phyloP scores from a whole-genome alignment of 2,888 invertebrate genomes.

The Congeria kusceri region DNA sequence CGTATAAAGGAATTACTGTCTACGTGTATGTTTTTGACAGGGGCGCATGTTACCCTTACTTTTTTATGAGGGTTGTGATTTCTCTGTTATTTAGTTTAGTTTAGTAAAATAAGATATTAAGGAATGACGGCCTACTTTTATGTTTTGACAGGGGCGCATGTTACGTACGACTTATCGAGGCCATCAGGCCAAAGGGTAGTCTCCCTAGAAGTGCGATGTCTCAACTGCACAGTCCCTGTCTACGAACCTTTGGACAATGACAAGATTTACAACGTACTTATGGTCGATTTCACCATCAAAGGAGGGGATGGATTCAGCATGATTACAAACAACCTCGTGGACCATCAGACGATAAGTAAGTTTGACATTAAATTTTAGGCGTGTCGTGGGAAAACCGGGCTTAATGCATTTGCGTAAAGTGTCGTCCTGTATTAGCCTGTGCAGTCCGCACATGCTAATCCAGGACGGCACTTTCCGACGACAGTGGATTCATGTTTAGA shows the following conservation, averaged over 20 bases:
- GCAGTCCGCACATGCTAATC: too few relatives aligned
- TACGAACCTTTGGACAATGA: constrained; percentile 87
- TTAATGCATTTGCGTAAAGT: too few relatives aligned
- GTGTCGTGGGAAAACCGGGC: too few relatives aligned
- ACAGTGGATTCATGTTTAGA: too few relatives aligned
- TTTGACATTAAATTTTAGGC: too few relatives aligned
- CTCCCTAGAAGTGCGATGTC: constrained; percentile 89
- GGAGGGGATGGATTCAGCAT: constrained; percentile 72
- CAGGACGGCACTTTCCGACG: too few relatives aligned
- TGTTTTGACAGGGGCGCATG: constrained; percentile 87
- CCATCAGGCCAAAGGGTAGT: constrained; percentile 89
- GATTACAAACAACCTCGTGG: constrained; percentile 60
- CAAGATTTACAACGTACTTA: constrained; percentile 89
- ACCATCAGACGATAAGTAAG: constrained; percentile 39
- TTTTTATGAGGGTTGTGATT: too few relatives aligned
- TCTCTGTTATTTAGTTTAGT: too few relatives aligned
- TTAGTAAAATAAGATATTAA: too few relatives aligned
- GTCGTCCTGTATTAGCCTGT: too few relatives aligned
- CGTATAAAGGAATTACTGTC: too few relatives aligned
- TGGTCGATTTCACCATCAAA: constrained; percentile 87
- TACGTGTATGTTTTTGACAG: constrained; percentile 73
- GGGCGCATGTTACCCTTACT: constrained; percentile 89
- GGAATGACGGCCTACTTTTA: too few relatives aligned
- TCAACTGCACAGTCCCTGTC: constrained; percentile 89
- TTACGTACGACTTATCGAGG: constrained; percentile 89